Evolutionary conservation across 1,140 invertebrate species (phyloP).

Genomic region (Temnothorax longispinosus): DNA sequence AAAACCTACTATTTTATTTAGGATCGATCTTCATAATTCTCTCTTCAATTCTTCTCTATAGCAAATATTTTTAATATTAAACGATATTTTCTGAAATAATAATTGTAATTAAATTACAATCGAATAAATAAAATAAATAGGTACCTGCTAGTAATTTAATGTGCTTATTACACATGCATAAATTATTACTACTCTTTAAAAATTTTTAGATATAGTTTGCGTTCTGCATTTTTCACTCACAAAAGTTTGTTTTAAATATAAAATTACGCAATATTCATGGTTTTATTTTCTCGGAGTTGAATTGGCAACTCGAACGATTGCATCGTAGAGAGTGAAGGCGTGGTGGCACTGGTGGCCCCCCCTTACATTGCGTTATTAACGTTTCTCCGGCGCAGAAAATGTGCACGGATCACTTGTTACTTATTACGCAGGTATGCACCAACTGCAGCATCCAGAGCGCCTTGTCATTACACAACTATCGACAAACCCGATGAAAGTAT

Average conservation of each 20-base stretch:
- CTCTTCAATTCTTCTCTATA: neutral
- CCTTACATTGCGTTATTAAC: constrained; percentile 61
- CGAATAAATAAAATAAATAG: neutral
- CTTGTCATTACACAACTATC: constrained; percentile 57
- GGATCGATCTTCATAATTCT: neutral
- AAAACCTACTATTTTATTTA: neutral
- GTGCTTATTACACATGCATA: neutral
- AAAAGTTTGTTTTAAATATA: constrained; percentile 47
- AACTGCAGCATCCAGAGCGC: constrained; percentile 55
- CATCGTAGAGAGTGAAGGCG: constrained; percentile 64
- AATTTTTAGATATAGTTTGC: neutral
- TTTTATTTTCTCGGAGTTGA: constrained; percentile 46
- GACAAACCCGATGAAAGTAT: constrained; percentile 44
- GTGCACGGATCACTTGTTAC: constrained; percentile 56
- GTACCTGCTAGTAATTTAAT: neutral
- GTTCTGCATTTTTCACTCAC: constrained; percentile 65
- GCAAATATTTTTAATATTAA: neutral
- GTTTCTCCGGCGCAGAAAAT: constrained; percentile 61
- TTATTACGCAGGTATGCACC: constrained; percentile 65
- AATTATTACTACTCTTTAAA: neutral
- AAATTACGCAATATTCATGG: constrained; percentile 64
- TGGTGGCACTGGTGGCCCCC: constrained; percentile 43
- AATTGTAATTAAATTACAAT: neutral
- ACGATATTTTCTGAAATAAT: neutral
- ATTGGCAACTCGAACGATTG: constrained; percentile 41